Evolutionary conservation across 2,888 invertebrate species (phyloP).

Genomic region (Copidosoma aretas): DNA sequence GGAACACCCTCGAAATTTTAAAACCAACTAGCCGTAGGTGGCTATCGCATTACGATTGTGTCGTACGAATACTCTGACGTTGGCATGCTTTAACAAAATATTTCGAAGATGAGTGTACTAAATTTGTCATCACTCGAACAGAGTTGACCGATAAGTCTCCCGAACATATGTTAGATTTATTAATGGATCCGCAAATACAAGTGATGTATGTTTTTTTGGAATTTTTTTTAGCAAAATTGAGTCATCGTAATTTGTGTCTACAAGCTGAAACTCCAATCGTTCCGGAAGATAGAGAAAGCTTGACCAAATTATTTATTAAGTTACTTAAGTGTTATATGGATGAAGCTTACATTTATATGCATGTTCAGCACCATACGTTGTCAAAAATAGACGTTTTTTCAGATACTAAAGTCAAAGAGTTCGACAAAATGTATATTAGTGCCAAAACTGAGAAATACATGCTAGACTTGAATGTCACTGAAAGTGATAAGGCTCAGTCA

Average conservation of each 20-base stretch:
- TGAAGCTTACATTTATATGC: slow-evolving; percentile 12
- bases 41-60: slow-evolving; percentile 47
- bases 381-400: too few species aligned
- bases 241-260: slow-evolving; percentile 38
- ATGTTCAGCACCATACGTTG: too few species aligned
- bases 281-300: slow-evolving; percentile 29
- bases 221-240: slow-evolving; percentile 43
- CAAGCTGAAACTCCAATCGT: slow-evolving; percentile 40
- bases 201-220: slow-evolving; percentile 40
- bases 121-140: too few species aligned
- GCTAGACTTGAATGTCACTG: too few species aligned
- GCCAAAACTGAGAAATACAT: too few species aligned
- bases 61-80: slow-evolving; percentile 48
- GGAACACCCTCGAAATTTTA: slow-evolving; percentile 47
- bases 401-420: too few species aligned
- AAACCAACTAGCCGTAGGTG: slow-evolving; percentile 50
- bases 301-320: slow-evolving; percentile 36
- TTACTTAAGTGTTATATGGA: slow-evolving; percentile 42
- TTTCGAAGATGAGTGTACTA: slow-evolving; percentile 41
- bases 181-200: slow-evolving; percentile 41
- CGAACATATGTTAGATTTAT: too few species aligned
- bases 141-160: too few species aligned
- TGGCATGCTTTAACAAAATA: slow-evolving; percentile 48
- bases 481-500: too few species aligned
- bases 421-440: too few species aligned